phyloP scores from a whole-genome alignment of 2,797 vertebrate species.

The Acrossocheilus fasciatus region DNA sequence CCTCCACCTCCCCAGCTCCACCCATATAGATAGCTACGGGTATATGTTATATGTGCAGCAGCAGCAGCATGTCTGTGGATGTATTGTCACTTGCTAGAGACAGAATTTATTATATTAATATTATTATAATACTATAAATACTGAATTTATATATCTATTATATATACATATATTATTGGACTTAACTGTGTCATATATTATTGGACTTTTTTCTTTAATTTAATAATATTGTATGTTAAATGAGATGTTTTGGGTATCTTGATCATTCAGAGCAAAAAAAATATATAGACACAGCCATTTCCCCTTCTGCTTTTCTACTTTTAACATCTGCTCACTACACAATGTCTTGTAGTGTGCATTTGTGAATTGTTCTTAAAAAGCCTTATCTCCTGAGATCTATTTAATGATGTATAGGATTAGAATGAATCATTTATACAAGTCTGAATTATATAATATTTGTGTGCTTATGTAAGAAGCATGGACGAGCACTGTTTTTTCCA shows the following conservation, averaged over 20 bases:
- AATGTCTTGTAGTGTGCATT: constrained; percentile 44
- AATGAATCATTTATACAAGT: constrained; percentile 53
- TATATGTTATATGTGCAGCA: neutral
- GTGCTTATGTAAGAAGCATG: constrained; percentile 66
- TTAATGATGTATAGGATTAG: constrained; percentile 57
- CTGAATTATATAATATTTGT: constrained; percentile 60
- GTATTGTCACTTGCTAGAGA: no score
- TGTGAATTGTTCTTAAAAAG: constrained; percentile 56
- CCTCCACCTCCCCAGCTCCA: neutral
- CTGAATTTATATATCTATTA: no score
- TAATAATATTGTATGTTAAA: neutral
- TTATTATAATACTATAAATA: no score
- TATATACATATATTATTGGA: no score
- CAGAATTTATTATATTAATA: no score
- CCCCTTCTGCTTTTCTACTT: constrained; percentile 25
- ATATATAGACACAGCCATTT: neutral
- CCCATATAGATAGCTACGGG: neutral
- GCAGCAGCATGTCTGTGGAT: neutral
- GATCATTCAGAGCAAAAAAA: neutral
- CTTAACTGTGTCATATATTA: no score
- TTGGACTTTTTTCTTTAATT: neutral
- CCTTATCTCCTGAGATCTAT: constrained; percentile 42
- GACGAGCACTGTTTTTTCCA: constrained; percentile 22
- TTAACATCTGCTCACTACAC: constrained; percentile 46
- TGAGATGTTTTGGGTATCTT: neutral